Base-by-base conservation (phyloP, 1,140 invertebrate genomes). In the Pectinophora gossypiella region DNA sequence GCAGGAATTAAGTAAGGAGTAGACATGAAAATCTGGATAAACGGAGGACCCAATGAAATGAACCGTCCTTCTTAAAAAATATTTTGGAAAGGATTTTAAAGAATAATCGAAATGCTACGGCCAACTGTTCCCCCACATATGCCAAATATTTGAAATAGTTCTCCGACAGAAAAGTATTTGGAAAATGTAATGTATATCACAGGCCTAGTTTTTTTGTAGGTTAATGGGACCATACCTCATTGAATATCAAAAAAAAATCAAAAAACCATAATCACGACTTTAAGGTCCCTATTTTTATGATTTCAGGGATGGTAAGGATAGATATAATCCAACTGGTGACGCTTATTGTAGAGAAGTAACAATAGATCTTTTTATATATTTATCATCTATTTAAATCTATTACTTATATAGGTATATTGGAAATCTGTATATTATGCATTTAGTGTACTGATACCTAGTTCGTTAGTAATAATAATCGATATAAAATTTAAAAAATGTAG, bases 301-400 rank as follows among this genome's bases (percentile, higher is more conserved):
- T 70, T 67, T 67, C 66, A 63, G 72, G 75, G 70, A 71, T 72
- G 61, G 71, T 79, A 76, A 81, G 67, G 61, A 64, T 79, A 77
- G 68, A 67, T 70, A 54, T 72, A 73, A 80, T 63, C 73, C 65
- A 76, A 78, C 68, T 71, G 79, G 79, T 86, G 76, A 86, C 81
- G 83, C 83, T 86, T 86, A 84, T 75, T 56, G 65, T 76, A 84
- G 68, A 76, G 19, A 74, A 65, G 78, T 71, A 77, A 78, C 71
- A 73, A 82, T 76, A 77, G 64, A 76, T 72, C 76, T 79, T 82
- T 83, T 83, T 79, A 76, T 51, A 80, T 82, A 81, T 76, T 74
- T 80, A 78, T 83, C 72, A 60, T 76, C 68, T 83, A 74, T 72
- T 64, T 54, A 68, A 69, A 65, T 67, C 59, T 58, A 55, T 62